Base-by-base conservation (phyloP, 2,113 vertebrate genomes). In the Hymenochirus boettgeri region DNA sequence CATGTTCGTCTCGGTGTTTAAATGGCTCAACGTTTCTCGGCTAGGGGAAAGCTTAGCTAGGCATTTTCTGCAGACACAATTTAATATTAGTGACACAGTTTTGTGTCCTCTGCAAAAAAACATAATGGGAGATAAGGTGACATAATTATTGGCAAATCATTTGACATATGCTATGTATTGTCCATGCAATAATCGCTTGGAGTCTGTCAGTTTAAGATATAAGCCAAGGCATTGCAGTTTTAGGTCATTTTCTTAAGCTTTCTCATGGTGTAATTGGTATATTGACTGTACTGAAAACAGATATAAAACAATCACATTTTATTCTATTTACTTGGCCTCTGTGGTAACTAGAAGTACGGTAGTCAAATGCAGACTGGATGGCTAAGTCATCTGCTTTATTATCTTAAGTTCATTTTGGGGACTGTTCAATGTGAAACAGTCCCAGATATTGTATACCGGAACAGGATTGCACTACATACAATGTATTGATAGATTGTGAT, bases 71-170 rank as follows among this genome's bases (percentile, higher is more conserved):
- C 82, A 82, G 76, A 87, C 88, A 84, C 88, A 86, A 89, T 91
- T 93, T 91, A 91, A 91, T 95, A 95, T 89, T 85, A 87, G 91
- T 91, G 90, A 89, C 87, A 89, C 86, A 80, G 89, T 92, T 93
- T n/a, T 90, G 91, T 88, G 91, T 88, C 90, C 89, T 93, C 89
- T 85, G 80, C 85, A 89, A 90, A 94, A 96, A 95, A 86, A 91
- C n/a, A 91, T 90, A 89, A 91, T 87, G 82, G 88, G 81, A 86
- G 86, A 92, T 92, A 93, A 93, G 89, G 91, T 95, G 92, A 95
- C 92, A 95, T 92, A 90, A 90, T 93, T 94, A 93, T 96, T 95
- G 93, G 93, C 88, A 93, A 93, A 92, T 90, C 80, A 83, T 91
- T 92, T 95, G 91, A 95, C 93, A 93, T 89, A 94, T 84, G 88